Evolutionary conservation across 35 echinoderm and acorn worm species (phyloP).

Genomic region (Nesometra sesokonis): DNA sequence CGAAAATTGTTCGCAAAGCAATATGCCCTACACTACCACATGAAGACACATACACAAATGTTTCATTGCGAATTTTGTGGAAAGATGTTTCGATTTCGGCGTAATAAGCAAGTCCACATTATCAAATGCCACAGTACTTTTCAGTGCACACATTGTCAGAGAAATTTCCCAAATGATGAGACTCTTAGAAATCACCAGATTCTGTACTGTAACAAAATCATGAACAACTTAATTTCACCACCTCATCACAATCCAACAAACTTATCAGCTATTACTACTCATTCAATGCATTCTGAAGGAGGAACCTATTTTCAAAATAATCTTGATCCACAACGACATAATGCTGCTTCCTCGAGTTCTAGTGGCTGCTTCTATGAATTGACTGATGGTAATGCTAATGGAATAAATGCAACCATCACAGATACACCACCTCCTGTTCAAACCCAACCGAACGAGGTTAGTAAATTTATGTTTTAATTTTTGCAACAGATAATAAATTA

Average conservation of each 20-base stretch:
- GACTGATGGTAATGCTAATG: background rate
- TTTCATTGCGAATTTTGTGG: background rate
- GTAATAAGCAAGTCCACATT: background rate
- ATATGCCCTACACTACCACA: background rate
- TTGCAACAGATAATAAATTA: no score
- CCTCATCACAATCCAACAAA: background rate
- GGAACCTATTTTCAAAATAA: background rate
- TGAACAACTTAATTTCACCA: background rate
- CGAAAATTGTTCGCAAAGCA: background rate
- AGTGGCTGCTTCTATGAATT: background rate
- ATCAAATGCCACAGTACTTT: background rate
- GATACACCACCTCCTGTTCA: no score
- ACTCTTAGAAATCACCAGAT: background rate
- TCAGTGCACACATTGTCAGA: background rate
- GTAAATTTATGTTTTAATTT: no score
- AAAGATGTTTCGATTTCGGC: background rate
- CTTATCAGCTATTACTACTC: background rate
- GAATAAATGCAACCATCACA: no score
- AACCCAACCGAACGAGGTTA: no score
- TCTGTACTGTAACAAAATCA: background rate
- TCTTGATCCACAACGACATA: background rate
- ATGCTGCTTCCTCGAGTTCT: background rate
- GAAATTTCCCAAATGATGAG: no score
- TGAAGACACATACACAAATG: background rate
- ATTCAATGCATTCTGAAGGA: background rate